These are phyloP conservation scores for Ptychobarbus kaznakovi DNA, from an alignment of 2,797 vertebrate species.

Conservation along the genomic window DNA sequence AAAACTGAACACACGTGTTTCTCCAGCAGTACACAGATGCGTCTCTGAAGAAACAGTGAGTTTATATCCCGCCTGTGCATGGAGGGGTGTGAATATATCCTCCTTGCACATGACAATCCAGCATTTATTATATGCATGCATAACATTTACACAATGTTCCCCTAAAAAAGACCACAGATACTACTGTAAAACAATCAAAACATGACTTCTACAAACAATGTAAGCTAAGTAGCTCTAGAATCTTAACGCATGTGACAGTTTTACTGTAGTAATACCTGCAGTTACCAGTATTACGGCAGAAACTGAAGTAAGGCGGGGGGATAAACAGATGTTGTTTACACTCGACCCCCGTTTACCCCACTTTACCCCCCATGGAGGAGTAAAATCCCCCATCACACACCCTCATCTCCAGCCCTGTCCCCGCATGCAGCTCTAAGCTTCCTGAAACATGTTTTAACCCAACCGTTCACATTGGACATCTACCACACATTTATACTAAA, in stretches of 20 bases:
- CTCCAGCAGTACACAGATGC: not conserved
- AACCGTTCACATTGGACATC: not conserved
- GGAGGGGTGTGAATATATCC: not conserved
- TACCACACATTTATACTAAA: not conserved
- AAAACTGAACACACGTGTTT: not conserved
- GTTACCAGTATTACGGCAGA: not conserved
- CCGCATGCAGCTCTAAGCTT: not conserved
- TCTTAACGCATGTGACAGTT: not conserved
- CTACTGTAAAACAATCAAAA: not conserved
- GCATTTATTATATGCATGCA: not conserved
- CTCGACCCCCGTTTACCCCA: not conserved
- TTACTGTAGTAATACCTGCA: not conserved
- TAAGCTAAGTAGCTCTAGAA: not conserved
- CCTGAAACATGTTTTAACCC: not conserved
- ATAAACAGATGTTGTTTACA: slow-evolving; percentile 26
- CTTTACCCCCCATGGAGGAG: not conserved
- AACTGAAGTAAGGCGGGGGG: not conserved
- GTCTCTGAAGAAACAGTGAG: not conserved
- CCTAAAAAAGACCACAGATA: not conserved
- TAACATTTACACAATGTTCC: not conserved
- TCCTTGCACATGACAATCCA: not conserved
- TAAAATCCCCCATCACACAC: not conserved
- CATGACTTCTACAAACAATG: not conserved
- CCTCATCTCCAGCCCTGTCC: not conserved
- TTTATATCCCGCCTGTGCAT: not conserved